These are phyloP conservation scores for Aphelocoma coerulescens DNA, from an alignment of 2,113 vertebrate genomes.

Conservation along the genomic window DNA sequence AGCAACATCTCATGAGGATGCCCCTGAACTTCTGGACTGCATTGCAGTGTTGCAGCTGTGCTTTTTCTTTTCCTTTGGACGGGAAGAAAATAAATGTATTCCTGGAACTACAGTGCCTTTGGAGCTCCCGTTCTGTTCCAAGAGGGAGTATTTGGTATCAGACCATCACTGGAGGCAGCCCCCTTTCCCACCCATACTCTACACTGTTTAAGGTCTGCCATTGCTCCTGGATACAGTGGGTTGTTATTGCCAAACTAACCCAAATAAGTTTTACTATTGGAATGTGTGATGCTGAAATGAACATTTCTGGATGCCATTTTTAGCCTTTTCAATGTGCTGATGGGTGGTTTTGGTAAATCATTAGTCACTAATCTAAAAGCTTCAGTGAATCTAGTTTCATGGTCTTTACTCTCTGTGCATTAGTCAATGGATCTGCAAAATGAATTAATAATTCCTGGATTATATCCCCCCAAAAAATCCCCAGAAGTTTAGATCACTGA, in stretches of 20 bases:
- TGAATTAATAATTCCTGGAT: neutral
- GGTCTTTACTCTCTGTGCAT: neutral
- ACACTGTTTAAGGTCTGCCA: neutral
- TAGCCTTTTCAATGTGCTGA: neutral
- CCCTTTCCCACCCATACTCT: neutral
- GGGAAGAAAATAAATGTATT: constrained; percentile 21
- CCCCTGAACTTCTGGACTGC: neutral
- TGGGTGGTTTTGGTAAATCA: neutral
- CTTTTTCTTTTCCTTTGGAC: neutral
- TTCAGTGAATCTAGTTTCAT: neutral
- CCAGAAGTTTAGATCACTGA: neutral
- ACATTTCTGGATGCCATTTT: neutral
- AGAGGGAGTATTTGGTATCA: constrained; percentile 13
- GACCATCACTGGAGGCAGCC: neutral
- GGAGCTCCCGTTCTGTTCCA: constrained; percentile 28
- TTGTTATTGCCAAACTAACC: neutral
- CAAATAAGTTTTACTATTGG: neutral
- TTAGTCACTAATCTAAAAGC: neutral
- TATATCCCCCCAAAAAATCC: neutral
- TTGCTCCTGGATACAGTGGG: neutral
- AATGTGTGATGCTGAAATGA: neutral
- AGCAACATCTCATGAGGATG: neutral
- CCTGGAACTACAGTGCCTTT: neutral
- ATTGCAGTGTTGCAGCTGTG: neutral
- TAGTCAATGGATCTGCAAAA: neutral